phyloP scores from a whole-genome alignment of 2,888 invertebrate species.

The Autographa gamma region DNA sequence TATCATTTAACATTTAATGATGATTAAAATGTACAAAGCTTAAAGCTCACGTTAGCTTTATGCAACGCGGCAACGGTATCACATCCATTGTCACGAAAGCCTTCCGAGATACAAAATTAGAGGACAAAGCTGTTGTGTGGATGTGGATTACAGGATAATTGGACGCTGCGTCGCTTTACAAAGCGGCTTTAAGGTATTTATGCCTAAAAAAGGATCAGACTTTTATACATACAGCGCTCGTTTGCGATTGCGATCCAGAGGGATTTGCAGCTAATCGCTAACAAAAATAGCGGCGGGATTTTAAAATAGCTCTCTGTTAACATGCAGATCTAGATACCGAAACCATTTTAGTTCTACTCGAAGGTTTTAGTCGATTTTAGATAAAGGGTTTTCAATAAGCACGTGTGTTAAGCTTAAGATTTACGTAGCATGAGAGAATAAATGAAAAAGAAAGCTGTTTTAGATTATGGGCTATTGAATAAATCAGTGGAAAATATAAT shows the following conservation, averaged over 20 bases:
- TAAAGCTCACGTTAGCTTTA: constrained; percentile 15
- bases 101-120: constrained; percentile 62
- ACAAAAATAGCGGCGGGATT: constrained; percentile 33
- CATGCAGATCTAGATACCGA: neutral
- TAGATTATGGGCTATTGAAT: neutral
- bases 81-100: constrained; percentile 55
- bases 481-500: neutral
- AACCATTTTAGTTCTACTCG: neutral
- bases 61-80: constrained; percentile 40
- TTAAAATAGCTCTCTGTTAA: constrained; percentile 11
- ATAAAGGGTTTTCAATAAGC: neutral
- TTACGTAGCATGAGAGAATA: neutral
- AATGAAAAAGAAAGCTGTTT: neutral
- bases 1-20: neutral
- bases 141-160: constrained; percentile 74
- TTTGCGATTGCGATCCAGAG: constrained; percentile 55
- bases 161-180: constrained; percentile 63
- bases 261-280: constrained; percentile 56
- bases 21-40: constrained; percentile 11
- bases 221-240: constrained; percentile 53
- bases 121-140: constrained; percentile 66
- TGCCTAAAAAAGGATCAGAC: constrained; percentile 56
- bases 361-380: neutral
- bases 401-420: neutral
- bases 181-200: constrained; percentile 66